Evolutionary conservation across 2,888 invertebrate genomes (phyloP), one percentile per base, ranked within the genome.

Genomic region (Falcaria lacertinaria): DNA sequence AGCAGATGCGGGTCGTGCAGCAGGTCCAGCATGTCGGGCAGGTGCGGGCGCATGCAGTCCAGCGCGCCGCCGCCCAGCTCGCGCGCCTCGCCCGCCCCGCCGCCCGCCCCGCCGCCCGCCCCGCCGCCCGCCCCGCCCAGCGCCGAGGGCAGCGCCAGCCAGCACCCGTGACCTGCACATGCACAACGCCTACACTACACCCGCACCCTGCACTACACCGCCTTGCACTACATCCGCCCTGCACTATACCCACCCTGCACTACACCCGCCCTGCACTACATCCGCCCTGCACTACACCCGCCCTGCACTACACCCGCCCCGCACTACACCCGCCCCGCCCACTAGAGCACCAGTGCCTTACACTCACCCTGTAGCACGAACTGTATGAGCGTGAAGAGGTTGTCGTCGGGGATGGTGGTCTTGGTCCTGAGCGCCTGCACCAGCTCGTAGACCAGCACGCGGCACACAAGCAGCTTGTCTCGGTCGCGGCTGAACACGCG

Each of bases 381-480:
- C 66, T 95, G 96, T 42, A 99, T 94, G 14, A 99, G 91, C 73
- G 97, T 92, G 33, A 99, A 90, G 47, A 99, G 93, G 89, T 99
- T 99, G 37, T 96, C 94, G 78, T 99, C 98, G 0, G 98, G 98
- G 55, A 99, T 94, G 28, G 94, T 94, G 8, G 95, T 95, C 89
- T 99, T 99, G 76, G 99, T 98, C 75, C 98, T 96, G 47, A 99
- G 90, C 0, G 98, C 98, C 78, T 98, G 98, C 37, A 98, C 94
- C 57, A 99, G 90, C 84, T 99, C 99, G 74, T 94, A 96, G 34
- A 98, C 96, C 42, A 98, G 93, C 65, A 97, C 96, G 41, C 99
- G 91, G 41, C 98, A 96, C 37, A 99, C 91, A 51, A 96, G 93
- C 74, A 97, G 91, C 89, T 98, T 98, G 85, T 99, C 99, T 15